Base-by-base conservation (phyloP, 1,140 invertebrate genomes). In the Drosophila nikananu region DNA sequence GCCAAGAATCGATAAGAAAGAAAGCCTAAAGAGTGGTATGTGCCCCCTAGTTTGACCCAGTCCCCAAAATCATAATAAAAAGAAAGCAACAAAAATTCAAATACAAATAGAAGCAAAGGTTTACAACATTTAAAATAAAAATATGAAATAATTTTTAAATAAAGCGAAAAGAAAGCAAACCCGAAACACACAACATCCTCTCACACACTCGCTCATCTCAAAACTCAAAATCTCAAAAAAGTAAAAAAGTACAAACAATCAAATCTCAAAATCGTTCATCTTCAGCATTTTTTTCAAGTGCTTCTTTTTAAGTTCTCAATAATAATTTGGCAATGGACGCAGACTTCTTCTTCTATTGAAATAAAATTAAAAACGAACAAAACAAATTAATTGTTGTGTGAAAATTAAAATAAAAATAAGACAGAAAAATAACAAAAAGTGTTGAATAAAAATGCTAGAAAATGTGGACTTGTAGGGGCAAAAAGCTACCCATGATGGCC, bases 271-370 rank as follows among this genome's bases (percentile, higher is more conserved):
- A 42, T 60, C 70, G 46, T 52, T 48, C 44, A 72, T 61, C 55
- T 49, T 41, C 7, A 21, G 19, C 39, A 35, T 73, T 72, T 72
- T 73, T 72, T 73, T 42, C 37, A 55, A 70, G 68, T 72, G 65
- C 21, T 37, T 32, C 35, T 57, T 46, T 46, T 61, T 61, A 70
- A 37, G 35, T 73, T 30, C 12, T 30, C 12, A 48, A 58, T 27
- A 35, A 55, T 55, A n/a, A n/a, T 46, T 70, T 74, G 71, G 71
- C 71, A 73, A 74, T 74, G 71, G 71, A 74, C 71, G 71, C 71
- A 74, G 71, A 74, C 71, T 71, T 67, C 64, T 71, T 71, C 63
- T 55, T 71, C 25, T 30, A 48, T 32, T 57, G 30, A 66, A 30
- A 23, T 15, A 10, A 19, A 63, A 39, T n/a, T 25, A 5, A 12